A percentile compares a stretch with the other conserved stretches of the same genome.
Conservation (phyloP, 2,113 vertebrate species). For the Prinia subflava region DNA sequence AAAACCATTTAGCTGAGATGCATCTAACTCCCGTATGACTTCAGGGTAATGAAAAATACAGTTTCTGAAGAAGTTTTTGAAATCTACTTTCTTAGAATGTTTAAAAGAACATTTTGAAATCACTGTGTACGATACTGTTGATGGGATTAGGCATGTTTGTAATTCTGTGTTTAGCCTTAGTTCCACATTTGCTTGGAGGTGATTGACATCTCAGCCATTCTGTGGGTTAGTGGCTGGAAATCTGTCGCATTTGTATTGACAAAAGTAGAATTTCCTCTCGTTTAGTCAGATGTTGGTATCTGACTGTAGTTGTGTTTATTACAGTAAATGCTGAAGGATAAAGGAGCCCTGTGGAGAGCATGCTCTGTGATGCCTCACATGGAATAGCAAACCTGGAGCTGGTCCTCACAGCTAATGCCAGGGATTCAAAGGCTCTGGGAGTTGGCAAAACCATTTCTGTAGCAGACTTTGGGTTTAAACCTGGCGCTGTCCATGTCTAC, state of each 20-base stretch:
- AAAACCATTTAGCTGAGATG: not conserved
- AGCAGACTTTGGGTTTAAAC: not conserved
- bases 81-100: not conserved
- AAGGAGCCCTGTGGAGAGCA: not conserved
- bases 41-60: not conserved
- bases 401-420: not conserved
- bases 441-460: not conserved
- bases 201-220: not conserved
- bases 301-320: not conserved
- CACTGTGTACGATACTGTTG: not conserved
- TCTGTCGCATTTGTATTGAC: not conserved
- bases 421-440: not conserved
- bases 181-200: not conserved
- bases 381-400: not conserved
- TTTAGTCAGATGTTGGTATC: not conserved
- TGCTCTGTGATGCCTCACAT: not conserved
- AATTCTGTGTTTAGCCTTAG: not conserved
- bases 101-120: not conserved
- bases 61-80: conserved; percentile 9
- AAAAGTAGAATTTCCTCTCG: not conserved
- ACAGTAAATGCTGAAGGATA: not conserved
- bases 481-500: rapidly evolving
- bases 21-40: not conserved
- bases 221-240: not conserved
- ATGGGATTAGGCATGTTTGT: rapidly evolving